Evolutionary conservation across 2,797 vertebrate species (phyloP).

Genomic region (Galago senegalensis): DNA sequence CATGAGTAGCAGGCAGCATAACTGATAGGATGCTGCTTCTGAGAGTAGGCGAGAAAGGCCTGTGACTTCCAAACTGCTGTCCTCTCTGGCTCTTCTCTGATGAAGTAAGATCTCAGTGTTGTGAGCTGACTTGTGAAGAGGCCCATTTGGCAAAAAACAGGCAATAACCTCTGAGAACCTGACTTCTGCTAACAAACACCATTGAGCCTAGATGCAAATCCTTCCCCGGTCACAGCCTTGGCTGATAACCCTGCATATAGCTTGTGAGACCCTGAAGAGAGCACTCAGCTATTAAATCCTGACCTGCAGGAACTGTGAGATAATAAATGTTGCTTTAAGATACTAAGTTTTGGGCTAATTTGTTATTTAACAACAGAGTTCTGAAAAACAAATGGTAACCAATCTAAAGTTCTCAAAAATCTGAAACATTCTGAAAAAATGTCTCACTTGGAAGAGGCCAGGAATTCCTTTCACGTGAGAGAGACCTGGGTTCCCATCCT

Average conservation of each 20-base stretch:
- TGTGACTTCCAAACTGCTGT: neutral
- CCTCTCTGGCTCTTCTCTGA: neutral
- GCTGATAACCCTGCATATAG: neutral
- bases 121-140: neutral
- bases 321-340: neutral
- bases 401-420: neutral
- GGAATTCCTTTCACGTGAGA: neutral
- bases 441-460: neutral
- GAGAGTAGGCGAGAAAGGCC: neutral
- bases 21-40: rapidly evolving
- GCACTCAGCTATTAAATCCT: neutral
- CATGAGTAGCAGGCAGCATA: neutral
- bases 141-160: neutral
- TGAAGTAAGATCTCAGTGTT: neutral
- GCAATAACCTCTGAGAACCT: rapidly evolving
- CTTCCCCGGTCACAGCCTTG: neutral
- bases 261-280: neutral
- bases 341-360: neutral
- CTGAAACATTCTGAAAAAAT: neutral
- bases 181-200: neutral
- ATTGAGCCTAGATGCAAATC: neutral
- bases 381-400: neutral
- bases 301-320: neutral
- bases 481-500: neutral
- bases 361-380: neutral